Evolutionary conservation across 2,888 invertebrate species (phyloP), one percentile per base, ranked within the genome.

Genomic region (Heteromyza rotundicornis): DNA sequence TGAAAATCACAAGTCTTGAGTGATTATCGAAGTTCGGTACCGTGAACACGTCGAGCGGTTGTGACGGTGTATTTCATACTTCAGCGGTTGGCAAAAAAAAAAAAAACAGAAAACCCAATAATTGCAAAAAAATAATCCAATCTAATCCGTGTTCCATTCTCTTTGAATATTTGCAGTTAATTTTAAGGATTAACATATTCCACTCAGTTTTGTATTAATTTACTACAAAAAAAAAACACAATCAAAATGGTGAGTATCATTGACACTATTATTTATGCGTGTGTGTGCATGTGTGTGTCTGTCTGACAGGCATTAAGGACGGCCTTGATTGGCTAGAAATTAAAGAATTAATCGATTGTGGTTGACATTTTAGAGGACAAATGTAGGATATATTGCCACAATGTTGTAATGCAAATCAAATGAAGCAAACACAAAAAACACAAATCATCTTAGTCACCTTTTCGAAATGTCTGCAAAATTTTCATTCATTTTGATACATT

Each of bases 11-110:
- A 69, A 68, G 66, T 73, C 72, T 72, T 73, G 72, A 74, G 75
- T 75, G 75, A 75, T 76, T 76, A 73, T 74, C 72, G 71, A 70
- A 71, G 65, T 71, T 70, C 74, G 71, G 70, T 66, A 69, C 70
- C 68, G 76, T 74, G 67, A 73, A 75, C 73, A 75, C 74, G 73
- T 69, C 67, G 63, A 59, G 64, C 64, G 63, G 62, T 64, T 59
- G 62, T 60, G 63, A 64, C 62, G 64, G 62, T 61, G 40, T 27
- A 24, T 24, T 24, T 14, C 19, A 5, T 2, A 24, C 2, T 24
- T 51, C 14, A 24, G n/a, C n/a, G n/a, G n/a, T n/a, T n/a, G n/a
- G n/a, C n/a, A n/a, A n/a, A n/a, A n/a, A n/a, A n/a, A n/a, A n/a
- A n/a, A n/a, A n/a, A n/a, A n/a, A n/a, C n/a, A n/a, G n/a, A n/a